phyloP scores from a whole-genome alignment of 2,888 invertebrate species.

The Ectemnius continuus region DNA sequence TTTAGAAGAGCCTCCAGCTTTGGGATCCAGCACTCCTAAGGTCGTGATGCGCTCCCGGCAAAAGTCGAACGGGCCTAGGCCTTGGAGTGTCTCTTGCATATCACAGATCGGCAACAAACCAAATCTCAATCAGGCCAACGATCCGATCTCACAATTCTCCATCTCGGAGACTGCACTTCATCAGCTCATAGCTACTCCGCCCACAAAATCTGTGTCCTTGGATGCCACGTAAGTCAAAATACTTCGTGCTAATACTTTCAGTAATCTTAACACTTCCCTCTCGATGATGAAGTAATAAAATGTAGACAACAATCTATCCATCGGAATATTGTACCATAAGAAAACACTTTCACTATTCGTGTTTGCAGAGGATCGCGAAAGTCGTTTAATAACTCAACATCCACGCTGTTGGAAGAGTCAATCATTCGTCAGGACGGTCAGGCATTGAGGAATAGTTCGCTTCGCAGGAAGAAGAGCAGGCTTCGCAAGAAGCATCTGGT shows the following conservation, averaged over 20 bases:
- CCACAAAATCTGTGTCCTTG: slow-evolving; percentile 73
- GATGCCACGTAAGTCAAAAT: slow-evolving; percentile 71
- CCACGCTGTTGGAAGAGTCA: slow-evolving; percentile 80
- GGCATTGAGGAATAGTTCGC: slow-evolving; percentile 76
- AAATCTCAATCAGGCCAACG: slow-evolving; percentile 65
- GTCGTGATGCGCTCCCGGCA: slow-evolving; percentile 84
- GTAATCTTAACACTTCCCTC: no score
- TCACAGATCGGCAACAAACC: slow-evolving; percentile 81
- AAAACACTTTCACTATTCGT: not conserved
- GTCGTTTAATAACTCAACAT: slow-evolving; percentile 79
- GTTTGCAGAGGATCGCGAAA: slow-evolving; percentile 69
- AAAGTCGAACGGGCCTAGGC: slow-evolving; percentile 81
- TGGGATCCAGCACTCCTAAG: slow-evolving; percentile 75
- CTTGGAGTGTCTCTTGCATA: slow-evolving; percentile 94
- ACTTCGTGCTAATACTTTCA: not conserved
- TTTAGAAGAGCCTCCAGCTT: slow-evolving; percentile 55
- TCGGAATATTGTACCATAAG: no score
- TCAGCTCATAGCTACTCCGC: slow-evolving; percentile 80
- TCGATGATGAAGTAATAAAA: no score
- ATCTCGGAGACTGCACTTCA: slow-evolving; percentile 94
- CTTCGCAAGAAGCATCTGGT: slow-evolving; percentile 78
- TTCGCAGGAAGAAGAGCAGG: slow-evolving; percentile 78
- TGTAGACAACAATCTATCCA: no score
- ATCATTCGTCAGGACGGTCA: slow-evolving; percentile 73
- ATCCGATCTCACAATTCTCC: slow-evolving; percentile 82